A percentile compares a stretch with the other conserved stretches of the same genome.
Evolutionary conservation across 2,888 invertebrate genomes (phyloP).

Genomic region (Drosophila barbarae): DNA sequence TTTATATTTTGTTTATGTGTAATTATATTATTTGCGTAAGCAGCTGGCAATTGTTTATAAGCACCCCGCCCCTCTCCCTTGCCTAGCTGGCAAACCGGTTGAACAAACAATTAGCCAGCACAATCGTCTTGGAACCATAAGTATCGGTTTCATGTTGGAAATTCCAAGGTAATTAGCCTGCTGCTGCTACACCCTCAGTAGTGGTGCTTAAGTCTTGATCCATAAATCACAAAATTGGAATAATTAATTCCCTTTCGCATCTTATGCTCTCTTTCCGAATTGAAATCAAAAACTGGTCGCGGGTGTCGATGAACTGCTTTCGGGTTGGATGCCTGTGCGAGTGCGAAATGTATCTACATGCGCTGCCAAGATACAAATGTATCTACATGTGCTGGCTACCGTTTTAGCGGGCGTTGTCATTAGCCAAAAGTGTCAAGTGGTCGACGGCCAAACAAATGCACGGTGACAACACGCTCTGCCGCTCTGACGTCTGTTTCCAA

Average conservation of each 20-base stretch:
- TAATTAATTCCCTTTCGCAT: conserved; percentile 41
- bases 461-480: too few species aligned
- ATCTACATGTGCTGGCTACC: conserved; percentile 50
- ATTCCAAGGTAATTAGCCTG: conserved; percentile 29
- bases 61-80: neutral
- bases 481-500: conserved; percentile 1
- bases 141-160: conserved; percentile 33
- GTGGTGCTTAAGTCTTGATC: conserved; percentile 23
- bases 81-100: conserved; percentile 50
- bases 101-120: conserved; percentile 48
- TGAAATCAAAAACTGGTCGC: conserved; percentile 44
- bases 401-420: conserved; percentile 47
- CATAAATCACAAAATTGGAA: conserved; percentile 47
- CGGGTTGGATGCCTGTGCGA: conserved; percentile 15
- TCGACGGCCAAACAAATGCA: conserved; percentile 4
- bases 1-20: conserved; percentile 7
- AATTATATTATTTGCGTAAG: conserved; percentile 11
- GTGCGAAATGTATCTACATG: conserved; percentile 51
- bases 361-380: conserved; percentile 58
- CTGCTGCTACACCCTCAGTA: conserved; percentile 14
- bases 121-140: conserved; percentile 46
- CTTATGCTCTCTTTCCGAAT: conserved; percentile 34
- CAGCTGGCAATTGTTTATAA: conserved; percentile 22
- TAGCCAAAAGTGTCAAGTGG: conserved; percentile 55
- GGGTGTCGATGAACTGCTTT: conserved; percentile 57